Evolutionary conservation across 2,888 invertebrate species (phyloP), one percentile per base, ranked within the genome.

Genomic region (Polietes domitor): DNA sequence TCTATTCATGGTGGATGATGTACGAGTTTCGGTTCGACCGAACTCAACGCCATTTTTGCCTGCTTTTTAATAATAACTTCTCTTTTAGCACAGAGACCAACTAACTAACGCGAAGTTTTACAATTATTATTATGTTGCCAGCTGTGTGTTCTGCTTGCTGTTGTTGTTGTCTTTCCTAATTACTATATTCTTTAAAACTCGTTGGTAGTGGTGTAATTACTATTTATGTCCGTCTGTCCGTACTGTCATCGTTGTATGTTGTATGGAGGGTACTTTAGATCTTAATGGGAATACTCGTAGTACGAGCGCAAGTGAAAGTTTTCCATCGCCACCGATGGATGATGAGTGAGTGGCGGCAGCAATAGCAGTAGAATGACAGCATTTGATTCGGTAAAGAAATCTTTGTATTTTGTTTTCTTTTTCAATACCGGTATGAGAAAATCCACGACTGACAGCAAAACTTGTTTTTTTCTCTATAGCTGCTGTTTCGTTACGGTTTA

Each of bases 251-350:
- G 12, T 53, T 21, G 21, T 53, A 9, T n/a, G 12, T 50, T 53
- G 21, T 53, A 19, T 9, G 26, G 26, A 1, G 26, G 53, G 10
- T 55, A 55, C 55, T 55, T 24, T 55, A 24, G 24, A 55, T 65
- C 32, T 32, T 55, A 53, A 47, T 43, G 19, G 47, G 19, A 28
- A 26, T 12, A 26, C n/a, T 17, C 32, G 9, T 9, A 32, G 10
- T 12, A 41, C 41, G 32, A 32, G 32, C 77, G 71, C 50, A 82
- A 86, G 82, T 84, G 85, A 86, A 86, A 86, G 85, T 84, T 84
- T 74, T 47, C 32, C 76, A 75, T 72, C 58, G 41, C n/a, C 68
- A 74, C 21, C 63, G 37, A 74, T 19, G 28, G 76, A 65, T 71
- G 63, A 65, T 47, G 53, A 21, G 21, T 19, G 19, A 53, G 21